Evolutionary conservation across 1,140 invertebrate genomes (phyloP), one percentile per base, ranked within the genome.

Genomic region (Neodiprion pinetum): DNA sequence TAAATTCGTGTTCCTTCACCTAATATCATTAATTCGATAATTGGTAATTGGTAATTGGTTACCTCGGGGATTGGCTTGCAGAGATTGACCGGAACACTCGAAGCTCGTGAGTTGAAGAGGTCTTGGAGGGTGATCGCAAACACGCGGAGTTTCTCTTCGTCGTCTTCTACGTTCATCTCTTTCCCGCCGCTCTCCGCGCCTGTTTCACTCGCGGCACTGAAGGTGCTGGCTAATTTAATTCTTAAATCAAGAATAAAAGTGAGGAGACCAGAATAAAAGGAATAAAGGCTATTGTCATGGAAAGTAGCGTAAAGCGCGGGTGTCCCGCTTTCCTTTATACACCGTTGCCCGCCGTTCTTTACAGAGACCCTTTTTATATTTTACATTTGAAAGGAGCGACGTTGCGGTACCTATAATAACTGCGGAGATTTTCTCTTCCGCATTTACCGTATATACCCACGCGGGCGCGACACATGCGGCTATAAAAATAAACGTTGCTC

Each of bases 241-340:
- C 70, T 71, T 71, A 71, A 71, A 71, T 40, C 48, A 17, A 48
- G 70, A 71, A 71, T 71, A 71, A 71, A 71, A 71, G 70, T 23
- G 70, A 49, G 48, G 23, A 40, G 70, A 21, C 68, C 28, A 48
- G 70, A 14, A 71, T 12, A 17, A 61, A 61, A 12, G n/a, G 70
- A 14, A 71, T 50, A 71, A 71, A 71, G 47, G 70, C 70, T 50
- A 71, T 71, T 71, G 48, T 71, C 70, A 71, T 47, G 70, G 21
- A 50, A 71, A 71, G 48, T 40, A 40, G 12, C 17, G 61, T 14
- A 65, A 28, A 9, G 48, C 12, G 70, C 28, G 14, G 12, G 14
- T 28, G 14, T 70, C 12, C 72, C 28, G 28, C 28, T 40, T 40
- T 40, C 28, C 61, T 21, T 65, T 65, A 65, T 21, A 21, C 14